phyloP scores from a whole-genome alignment of 1,140 invertebrate species.

The Cheumatopsyche charites region DNA sequence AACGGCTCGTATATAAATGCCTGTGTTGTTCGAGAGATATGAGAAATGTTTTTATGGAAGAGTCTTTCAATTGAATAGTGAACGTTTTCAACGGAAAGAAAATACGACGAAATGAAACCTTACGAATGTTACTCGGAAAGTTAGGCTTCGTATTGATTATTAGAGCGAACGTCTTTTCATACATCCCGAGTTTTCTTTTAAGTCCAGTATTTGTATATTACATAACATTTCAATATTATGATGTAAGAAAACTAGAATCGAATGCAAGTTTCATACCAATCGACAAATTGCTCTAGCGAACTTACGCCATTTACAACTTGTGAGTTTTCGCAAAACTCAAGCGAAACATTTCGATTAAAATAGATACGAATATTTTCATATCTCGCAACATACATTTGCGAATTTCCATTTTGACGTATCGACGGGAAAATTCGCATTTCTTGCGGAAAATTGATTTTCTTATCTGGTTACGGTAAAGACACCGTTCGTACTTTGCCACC shows the following conservation, averaged over 20 bases:
- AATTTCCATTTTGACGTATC: neutral
- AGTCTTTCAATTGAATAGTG: neutral
- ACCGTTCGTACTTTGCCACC: slow-evolving; percentile 13
- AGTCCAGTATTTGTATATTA: too few species aligned
- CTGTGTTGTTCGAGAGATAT: too few species aligned
- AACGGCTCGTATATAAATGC: too few species aligned
- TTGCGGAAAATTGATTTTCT: slow-evolving; percentile 36
- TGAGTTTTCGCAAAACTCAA: too few species aligned
- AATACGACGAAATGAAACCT: slow-evolving; percentile 22
- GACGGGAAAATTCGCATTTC: slow-evolving; percentile 32
- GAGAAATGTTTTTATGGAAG: too few species aligned
- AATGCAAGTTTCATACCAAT: too few species aligned
- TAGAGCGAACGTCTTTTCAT: slow-evolving; percentile 23
- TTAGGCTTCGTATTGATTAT: slow-evolving; percentile 39
- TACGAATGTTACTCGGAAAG: slow-evolving; percentile 30
- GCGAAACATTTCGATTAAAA: too few species aligned
- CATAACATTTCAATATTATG: too few species aligned
- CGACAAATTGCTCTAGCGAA: too few species aligned
- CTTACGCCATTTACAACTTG: too few species aligned
- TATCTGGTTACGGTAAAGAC: slow-evolving; percentile 33
- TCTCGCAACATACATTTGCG: neutral
- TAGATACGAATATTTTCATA: neutral
- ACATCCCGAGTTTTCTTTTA: neutral
- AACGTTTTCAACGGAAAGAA: slow-evolving; percentile 5
- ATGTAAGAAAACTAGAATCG: too few species aligned